Base-by-base conservation (phyloP, 2,113 vertebrate genomes). In the Pelodiscus sinensis region DNA sequence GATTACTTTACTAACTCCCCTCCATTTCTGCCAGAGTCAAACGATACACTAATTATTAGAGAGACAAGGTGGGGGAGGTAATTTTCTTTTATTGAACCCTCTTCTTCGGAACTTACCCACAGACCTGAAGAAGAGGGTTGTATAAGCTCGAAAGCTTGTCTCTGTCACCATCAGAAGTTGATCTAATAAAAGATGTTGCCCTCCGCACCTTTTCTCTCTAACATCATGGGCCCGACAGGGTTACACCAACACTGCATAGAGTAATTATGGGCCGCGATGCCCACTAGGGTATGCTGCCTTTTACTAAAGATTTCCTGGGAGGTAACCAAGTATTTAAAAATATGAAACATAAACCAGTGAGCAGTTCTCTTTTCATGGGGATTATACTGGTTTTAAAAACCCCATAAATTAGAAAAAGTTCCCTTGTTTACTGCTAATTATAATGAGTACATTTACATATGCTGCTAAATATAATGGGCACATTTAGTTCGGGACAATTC, bases 371-470 rank as follows among this genome's bases (percentile, higher is more conserved):
- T 7, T 52, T 31, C 58, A 51, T 19, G 80, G 62, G 50, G 80
- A 31, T 75, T 31, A 84, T 0, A 2, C 7, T 27, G 62, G 62
- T 31, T 65, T 65, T 16, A 65, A 62, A 65, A 65, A 16, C 14
- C 29, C 62, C 15, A 16, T 29, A 3, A 9, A 4, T 58, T 10
- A 44, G 68, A 52, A 29, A 65, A 15, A 65, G 62, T 29, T 16
- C 14, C 14, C 29, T 65, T 31, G 4, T 38, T 75, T 75, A 8
- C 0, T 44, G 44, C 44, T 44, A 44, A 44, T 44, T 44, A 44
- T 44, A 44, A 44, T 0, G 0, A 57, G 27, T 1, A 9, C 4
- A 4, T 81, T 57, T 38, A 54, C 8, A 12, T 2, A 6, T 4
- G 14, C 18, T 62, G 29, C 51, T 4, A 0, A 9, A 85, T 68